Base-by-base conservation (phyloP, 1,140 invertebrate genomes). In the Sarcophaga peregrina region DNA sequence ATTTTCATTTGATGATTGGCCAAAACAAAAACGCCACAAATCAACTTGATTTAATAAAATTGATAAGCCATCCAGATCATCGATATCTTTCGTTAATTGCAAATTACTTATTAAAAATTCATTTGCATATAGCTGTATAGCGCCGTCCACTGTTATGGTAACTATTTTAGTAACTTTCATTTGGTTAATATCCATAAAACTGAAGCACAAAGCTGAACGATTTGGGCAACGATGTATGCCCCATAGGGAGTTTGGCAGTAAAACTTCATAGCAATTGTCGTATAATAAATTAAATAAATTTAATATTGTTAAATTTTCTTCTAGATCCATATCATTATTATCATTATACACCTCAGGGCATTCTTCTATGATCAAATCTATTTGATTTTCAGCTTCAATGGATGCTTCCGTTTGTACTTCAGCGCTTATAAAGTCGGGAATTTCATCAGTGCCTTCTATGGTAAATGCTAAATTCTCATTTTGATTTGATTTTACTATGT, bases 161-260 rank as follows among this genome's bases (percentile, higher is more conserved):
- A 84, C 47, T 25, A 82, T 82, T 72, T 84, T 84, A 0, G 62
- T 82, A 20, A 46, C n/a, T 62, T 74, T 46, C 62, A 84, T 8
- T 80, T 80, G 25, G 3, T 68, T 50, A 2, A 78, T n/a, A 48
- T 84, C 82, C 52, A 85, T 80, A 15, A 25, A 75, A 68, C 76
- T 73, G 25, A 85, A 85, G 9, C 72, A 82, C 48, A 83, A 62
- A 17, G 25, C 7, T 8, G 72, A 75, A 20, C 73, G 83, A 7
- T 82, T 8, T 45, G 84, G 78, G 52, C 81, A 83, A 48, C 85
- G 76, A 84, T 85, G 84, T 46, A 84, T 78, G 15, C 85, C 85
- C 84, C 84, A 85, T 0, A 85, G 20, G 1, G 83, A 84, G 37
- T 80, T 85, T 11, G 85, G 85, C 10, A 85, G 52, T 50, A 62